Conservation (phyloP, 1,140 invertebrate species). For the Pseudomyrmex pallidus region DNA sequence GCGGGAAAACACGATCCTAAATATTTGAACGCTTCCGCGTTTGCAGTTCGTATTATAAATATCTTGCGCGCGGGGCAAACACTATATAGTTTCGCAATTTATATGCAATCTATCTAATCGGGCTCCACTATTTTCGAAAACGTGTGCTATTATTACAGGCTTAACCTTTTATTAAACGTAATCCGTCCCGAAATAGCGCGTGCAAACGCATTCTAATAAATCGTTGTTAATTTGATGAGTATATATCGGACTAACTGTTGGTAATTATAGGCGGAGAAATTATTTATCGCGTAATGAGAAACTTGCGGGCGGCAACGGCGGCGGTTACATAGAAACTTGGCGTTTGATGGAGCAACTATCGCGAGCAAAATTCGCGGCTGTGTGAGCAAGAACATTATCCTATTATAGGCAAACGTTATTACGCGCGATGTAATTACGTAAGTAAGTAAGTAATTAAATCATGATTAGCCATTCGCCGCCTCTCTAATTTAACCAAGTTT, state of each 20-base stretch:
- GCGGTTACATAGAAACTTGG: constrained; percentile 27
- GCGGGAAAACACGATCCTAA: neutral
- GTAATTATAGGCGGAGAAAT: constrained; percentile 37
- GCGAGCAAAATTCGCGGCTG: constrained; percentile 55
- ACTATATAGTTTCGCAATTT: neutral
- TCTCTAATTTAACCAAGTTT: constrained; percentile 56
- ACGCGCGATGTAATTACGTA: constrained; percentile 59
- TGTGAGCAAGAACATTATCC: constrained; percentile 58
- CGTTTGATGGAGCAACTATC: constrained; percentile 49
- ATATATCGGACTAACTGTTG: constrained; percentile 9
- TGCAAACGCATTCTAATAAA: neutral
- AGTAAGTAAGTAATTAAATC: constrained; percentile 62
- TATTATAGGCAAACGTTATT: constrained; percentile 59
- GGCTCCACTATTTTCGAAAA: neutral
- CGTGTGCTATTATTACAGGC: too few relatives aligned
- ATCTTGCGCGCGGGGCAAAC: too few relatives aligned
- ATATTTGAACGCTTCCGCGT: neutral
- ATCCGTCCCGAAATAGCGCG: constrained; percentile 10
- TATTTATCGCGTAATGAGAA: constrained; percentile 40
- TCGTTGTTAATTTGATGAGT: constrained; percentile 27
- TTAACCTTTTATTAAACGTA: neutral
- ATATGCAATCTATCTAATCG: too few relatives aligned
- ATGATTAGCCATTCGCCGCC: constrained; percentile 54
- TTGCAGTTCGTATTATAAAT: too few relatives aligned
- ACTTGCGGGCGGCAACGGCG: neutral